phyloP scores from a whole-genome alignment of 2,113 vertebrate genomes.

The Pseudopodoces humilis region DNA sequence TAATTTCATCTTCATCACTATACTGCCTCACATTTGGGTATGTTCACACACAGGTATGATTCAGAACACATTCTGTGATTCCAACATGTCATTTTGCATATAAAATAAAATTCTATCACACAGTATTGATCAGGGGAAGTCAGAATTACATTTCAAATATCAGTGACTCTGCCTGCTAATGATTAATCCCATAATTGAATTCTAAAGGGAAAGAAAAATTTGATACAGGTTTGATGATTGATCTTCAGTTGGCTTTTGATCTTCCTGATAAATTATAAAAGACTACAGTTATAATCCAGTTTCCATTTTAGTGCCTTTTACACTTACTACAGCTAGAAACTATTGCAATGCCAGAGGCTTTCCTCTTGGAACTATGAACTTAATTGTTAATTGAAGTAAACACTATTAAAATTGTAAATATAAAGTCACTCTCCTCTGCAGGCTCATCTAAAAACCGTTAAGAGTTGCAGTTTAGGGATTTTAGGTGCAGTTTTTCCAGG shows the following conservation, averaged over 20 bases:
- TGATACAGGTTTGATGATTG: neutral
- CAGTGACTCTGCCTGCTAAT: neutral
- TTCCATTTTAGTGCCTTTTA: neutral
- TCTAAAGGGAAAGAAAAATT: neutral
- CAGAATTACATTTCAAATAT: slow-evolving; percentile 11
- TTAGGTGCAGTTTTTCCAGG: neutral
- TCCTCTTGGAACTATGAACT: neutral
- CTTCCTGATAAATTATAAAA: neutral
- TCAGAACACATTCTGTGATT: slow-evolving; percentile 25
- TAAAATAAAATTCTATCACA: neutral
- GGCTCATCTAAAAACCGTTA: neutral
- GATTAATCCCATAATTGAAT: neutral
- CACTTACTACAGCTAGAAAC: neutral
- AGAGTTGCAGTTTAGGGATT: neutral
- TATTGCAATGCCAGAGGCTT: neutral
- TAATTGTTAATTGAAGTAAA: neutral
- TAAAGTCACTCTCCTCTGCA: neutral
- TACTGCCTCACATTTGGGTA: neutral
- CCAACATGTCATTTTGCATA: neutral
- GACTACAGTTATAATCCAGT: neutral
- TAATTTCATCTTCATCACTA: neutral
- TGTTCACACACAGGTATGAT: neutral
- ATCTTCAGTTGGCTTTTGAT: neutral
- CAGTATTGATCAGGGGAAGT: neutral
- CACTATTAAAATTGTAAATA: neutral